A percentile compares a stretch with the other conserved stretches of the same genome.
Conservation (phyloP, 1,140 invertebrate species). For the Drosophila sp. region DNA sequence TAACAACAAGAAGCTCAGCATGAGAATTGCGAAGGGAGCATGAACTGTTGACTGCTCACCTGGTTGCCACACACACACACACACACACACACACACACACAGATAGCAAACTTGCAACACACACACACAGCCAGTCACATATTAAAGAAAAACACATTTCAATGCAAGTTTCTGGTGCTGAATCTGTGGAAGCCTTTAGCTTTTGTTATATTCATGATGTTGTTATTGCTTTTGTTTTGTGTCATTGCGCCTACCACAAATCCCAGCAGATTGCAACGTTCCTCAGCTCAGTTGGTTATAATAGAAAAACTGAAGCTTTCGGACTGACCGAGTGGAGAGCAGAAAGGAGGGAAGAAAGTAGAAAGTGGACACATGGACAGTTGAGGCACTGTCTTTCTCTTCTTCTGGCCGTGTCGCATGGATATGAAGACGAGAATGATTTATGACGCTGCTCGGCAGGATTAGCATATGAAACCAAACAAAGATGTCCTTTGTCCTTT, state of each 20-base stretch:
- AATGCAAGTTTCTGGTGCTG: slow-evolving; percentile 20
- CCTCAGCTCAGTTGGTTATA: slow-evolving; percentile 46
- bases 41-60: slow-evolving; percentile 65
- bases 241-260: slow-evolving; percentile 49
- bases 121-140: slow-evolving; percentile 13
- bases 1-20: slow-evolving; percentile 51
- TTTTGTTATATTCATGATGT: slow-evolving; percentile 69
- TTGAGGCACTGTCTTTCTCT: slow-evolving; percentile 48
- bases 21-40: slow-evolving; percentile 20
- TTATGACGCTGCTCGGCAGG: slow-evolving; percentile 70
- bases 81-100: slow-evolving; percentile 19
- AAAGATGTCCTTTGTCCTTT: slow-evolving; percentile 62
- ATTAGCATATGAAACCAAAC: slow-evolving; percentile 81
- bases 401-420: slow-evolving; percentile 27
- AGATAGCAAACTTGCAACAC: neutral
- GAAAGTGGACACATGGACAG: neutral
- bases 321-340: slow-evolving; percentile 19
- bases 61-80: slow-evolving; percentile 28
- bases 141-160: slow-evolving; percentile 51
- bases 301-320: slow-evolving; percentile 68
- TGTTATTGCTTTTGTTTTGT: slow-evolving; percentile 69
- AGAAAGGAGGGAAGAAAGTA: neutral
- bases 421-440: slow-evolving; percentile 46
- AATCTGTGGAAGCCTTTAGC: slow-evolving; percentile 13
- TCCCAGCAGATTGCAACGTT: slow-evolving; percentile 60